Percentiles rank a stretch among this genome's conserved stretches.
phyloP scores from a whole-genome alignment of 2,113 vertebrate species.

The Crypturellus undulatus region DNA sequence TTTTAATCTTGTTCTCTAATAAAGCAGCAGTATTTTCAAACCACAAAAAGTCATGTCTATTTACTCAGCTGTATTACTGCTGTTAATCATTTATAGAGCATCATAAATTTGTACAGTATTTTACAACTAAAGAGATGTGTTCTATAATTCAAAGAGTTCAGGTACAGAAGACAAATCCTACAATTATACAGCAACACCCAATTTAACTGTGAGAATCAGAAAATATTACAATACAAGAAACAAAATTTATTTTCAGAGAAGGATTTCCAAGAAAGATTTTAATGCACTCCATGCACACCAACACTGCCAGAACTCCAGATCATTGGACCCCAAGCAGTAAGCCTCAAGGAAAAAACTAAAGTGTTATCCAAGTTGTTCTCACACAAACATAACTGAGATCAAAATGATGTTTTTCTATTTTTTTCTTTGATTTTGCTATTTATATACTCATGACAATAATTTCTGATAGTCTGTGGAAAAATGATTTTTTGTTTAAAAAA shows the following conservation, averaged over 20 bases:
- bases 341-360: neutral
- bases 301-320: neutral
- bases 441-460: neutral
- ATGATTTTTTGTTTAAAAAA: neutral
- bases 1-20: slow-evolving; percentile 66
- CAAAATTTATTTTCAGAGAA: neutral
- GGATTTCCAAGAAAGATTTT: neutral
- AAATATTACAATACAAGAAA: neutral
- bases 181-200: neutral
- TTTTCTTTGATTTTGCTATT: neutral
- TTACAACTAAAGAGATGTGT: neutral
- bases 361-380: neutral
- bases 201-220: neutral
- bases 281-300: neutral
- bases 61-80: slow-evolving; percentile 57
- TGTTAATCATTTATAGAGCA: slow-evolving; percentile 55
- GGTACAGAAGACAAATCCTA: neutral
- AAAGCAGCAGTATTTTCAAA: slow-evolving; percentile 33
- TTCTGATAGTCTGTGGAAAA: neutral
- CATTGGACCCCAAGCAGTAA: neutral
- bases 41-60: slow-evolving; percentile 51
- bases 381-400: neutral
- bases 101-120: slow-evolving; percentile 1
- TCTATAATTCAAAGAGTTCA: neutral
- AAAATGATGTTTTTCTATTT: neutral